Percentiles rank a stretch among this genome's conserved stretches.
Evolutionary conservation across 2,888 invertebrate genomes (phyloP).

Genomic region (Tetrapedia diversipes): DNA sequence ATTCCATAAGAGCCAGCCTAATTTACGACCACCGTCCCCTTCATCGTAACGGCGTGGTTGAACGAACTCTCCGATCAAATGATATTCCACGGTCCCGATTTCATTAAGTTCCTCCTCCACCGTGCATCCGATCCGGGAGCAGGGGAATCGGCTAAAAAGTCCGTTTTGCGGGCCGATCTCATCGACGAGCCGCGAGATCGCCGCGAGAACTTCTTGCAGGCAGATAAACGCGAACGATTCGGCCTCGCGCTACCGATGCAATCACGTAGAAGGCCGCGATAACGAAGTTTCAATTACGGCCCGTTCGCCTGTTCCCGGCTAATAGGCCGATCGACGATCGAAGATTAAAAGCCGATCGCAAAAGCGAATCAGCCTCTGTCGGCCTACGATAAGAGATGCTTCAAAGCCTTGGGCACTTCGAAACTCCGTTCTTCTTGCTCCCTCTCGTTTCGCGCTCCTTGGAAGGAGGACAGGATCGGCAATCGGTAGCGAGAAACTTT

Average conservation of each 20-base stretch:
- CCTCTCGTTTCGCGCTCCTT: background rate
- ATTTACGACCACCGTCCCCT: constrained; percentile 12
- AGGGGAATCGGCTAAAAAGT: constrained; percentile 48
- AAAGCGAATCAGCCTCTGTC: constrained; percentile 14
- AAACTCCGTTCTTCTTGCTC: constrained; percentile 28
- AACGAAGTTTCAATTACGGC: constrained; percentile 81
- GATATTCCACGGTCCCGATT: constrained; percentile 52
- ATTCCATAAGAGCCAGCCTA: constrained; percentile 1
- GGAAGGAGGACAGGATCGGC: constrained; percentile 50
- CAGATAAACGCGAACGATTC: constrained; percentile 68
- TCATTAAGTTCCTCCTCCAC: constrained; percentile 64
- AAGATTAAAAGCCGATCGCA: constrained; percentile 56
- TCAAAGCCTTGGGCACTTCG: constrained; percentile 56
- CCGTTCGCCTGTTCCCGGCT: constrained; percentile 64
- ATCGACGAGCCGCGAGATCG: constrained; percentile 55
- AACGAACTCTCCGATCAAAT: constrained; percentile 37
- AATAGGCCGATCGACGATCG: constrained; percentile 63
- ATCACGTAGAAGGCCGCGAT: constrained; percentile 81
- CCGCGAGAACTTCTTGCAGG: constrained; percentile 65
- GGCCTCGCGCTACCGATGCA: constrained; percentile 69
- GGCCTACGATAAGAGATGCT: constrained; percentile 60
- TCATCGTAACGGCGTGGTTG: background rate
- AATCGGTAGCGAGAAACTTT: constrained; percentile 69
- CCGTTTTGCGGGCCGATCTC: constrained; percentile 39
- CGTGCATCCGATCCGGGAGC: too few relatives aligned